Base-by-base conservation (phyloP, 2,797 vertebrate genomes). In the Decapterus maruadsi region DNA sequence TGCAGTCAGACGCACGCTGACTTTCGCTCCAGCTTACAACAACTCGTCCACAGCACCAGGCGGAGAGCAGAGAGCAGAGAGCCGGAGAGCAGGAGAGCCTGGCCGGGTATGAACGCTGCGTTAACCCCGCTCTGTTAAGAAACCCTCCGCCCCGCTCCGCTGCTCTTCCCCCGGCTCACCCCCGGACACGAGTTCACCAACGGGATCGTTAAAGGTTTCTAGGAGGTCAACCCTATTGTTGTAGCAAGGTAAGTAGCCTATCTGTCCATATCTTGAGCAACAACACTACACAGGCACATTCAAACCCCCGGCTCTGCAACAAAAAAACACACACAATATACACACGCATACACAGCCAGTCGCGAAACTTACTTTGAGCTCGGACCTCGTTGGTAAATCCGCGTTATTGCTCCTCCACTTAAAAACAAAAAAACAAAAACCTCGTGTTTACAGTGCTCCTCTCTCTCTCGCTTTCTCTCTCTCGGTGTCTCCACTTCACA, bases 321-420 rank as follows among this genome's bases (percentile, higher is more conserved):
- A 85, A 55, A 90, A 87, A 90, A 89, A 34, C 31, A 34, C 31
- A 34, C 31, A 6, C 4, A 34, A 26, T 26, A 26, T 34, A 34
- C 31, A 34, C 31, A 34, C 31, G 6, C 31, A 34, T 6, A 85
- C 82, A 92, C 20, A 74, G 86, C 89, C 90, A 89, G 84, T 93
- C 92, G 89, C 88, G 74, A 95, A 97, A 99, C 97, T 98, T 99
- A 99, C 97, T 97, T 93, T 93, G 78, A 67, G 92, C 84, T 92
- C 59, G 85, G 90, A 93, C 81, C 91, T 91, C 87, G 68, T 90
- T 75, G 82, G 78, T 64, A 83, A 92, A 93, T 95, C 95, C 94
- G 92, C 90, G 84, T 89, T 89, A 82, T 78, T 75, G 89, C 94
- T 87, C 58, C 77, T 81, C 83, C 80, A 79, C 82, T 34, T 1